Percentiles rank a stretch among this genome's conserved stretches.
These are phyloP conservation scores for Ischnura elegans DNA, from an alignment of 2,888 invertebrate species.

Conservation along the genomic window DNA sequence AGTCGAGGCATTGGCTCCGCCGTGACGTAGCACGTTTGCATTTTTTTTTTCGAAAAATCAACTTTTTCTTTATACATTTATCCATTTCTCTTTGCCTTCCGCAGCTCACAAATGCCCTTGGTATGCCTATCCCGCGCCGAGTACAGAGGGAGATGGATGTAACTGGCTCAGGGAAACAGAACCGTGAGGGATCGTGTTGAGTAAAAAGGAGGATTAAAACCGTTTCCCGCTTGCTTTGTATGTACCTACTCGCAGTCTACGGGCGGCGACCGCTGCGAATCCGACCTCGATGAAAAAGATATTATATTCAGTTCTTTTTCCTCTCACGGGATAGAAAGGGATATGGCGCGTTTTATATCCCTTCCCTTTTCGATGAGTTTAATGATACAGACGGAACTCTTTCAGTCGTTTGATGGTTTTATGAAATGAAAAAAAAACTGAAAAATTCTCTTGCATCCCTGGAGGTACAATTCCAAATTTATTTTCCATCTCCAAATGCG, in stretches of 20 bases:
- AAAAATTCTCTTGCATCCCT: background rate
- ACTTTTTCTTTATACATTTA: background rate
- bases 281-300: background rate
- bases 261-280: background rate
- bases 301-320: background rate
- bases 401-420: constrained; percentile 19
- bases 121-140: background rate
- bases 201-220: constrained; percentile 7
- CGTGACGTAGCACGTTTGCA: background rate
- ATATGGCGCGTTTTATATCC: background rate
- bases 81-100: background rate
- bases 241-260: background rate
- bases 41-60: background rate
- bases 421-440: too few species aligned
- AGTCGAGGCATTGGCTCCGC: constrained; percentile 26
- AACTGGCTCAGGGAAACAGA: background rate
- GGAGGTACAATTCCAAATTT: background rate
- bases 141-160: constrained; percentile 33
- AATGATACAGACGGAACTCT: background rate
- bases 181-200: background rate
- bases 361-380: background rate
- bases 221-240: background rate
- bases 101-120: background rate
- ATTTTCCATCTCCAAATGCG: background rate
- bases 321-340: background rate